These are phyloP conservation scores for Drosophila sordidula DNA, from an alignment of 2,888 invertebrate species.

Conservation along the genomic window DNA sequence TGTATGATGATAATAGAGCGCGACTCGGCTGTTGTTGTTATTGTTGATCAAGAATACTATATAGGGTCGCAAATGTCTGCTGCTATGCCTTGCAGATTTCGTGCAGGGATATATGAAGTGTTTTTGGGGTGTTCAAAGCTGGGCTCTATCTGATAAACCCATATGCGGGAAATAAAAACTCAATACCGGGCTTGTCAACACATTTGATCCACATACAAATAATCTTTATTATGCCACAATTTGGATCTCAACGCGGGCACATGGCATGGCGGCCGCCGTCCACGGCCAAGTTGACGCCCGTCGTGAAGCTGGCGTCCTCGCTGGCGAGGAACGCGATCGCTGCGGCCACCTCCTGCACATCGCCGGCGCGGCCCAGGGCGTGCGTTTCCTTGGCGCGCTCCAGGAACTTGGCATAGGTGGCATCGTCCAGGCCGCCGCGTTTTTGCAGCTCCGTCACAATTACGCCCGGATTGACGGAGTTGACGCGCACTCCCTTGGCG, in stretches of 20 bases:
- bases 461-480: slow-evolving; percentile 96
- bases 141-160: no score
- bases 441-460: slow-evolving; percentile 94
- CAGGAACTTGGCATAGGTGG: slow-evolving; percentile 93
- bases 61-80: no score
- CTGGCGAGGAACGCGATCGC: slow-evolving; percentile 97
- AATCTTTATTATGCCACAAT: neutral
- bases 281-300: slow-evolving; percentile 94
- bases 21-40: no score
- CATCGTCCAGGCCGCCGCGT: slow-evolving; percentile 92
- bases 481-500: slow-evolving; percentile 92
- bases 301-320: slow-evolving; percentile 94
- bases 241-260: slow-evolving; percentile 91
- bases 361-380: slow-evolving; percentile 94
- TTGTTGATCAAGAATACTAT: no score
- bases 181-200: no score
- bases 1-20: no score
- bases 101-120: no score
- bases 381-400: slow-evolving; percentile 94
- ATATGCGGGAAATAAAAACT: no score
- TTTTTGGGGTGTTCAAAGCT: no score
- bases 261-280: slow-evolving; percentile 98
- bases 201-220: neutral
- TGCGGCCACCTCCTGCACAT: slow-evolving; percentile 93
- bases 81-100: no score